These are phyloP conservation scores for Pardosa pseudoannulata DNA, from an alignment of 2,888 invertebrate genomes.

Conservation along the genomic window DNA sequence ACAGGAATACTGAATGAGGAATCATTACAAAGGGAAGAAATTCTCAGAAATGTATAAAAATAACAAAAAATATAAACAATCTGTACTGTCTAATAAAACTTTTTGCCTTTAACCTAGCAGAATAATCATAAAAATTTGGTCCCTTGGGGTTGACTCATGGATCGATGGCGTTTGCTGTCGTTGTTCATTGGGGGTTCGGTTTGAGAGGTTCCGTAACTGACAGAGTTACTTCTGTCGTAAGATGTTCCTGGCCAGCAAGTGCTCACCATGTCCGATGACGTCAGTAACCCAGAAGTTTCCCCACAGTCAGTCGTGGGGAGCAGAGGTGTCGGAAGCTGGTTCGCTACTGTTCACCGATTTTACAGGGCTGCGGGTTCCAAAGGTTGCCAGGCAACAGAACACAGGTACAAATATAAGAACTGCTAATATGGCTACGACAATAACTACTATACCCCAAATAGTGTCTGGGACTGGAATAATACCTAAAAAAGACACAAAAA, in stretches of 20 bases:
- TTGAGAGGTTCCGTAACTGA: constrained; percentile 35
- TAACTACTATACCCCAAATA: constrained; percentile 57
- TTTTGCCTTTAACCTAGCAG: too few species aligned
- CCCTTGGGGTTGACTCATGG: neutral
- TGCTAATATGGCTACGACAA: constrained; percentile 34
- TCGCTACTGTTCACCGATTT: constrained; percentile 37
- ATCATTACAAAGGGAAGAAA: too few species aligned
- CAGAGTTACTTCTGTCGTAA: constrained; percentile 41
- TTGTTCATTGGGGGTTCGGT: neutral
- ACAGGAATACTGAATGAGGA: too few species aligned
- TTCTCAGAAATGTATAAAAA: too few species aligned
- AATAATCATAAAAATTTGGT: neutral
- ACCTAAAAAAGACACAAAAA: constrained; percentile 46
- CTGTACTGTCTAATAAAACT: too few species aligned
- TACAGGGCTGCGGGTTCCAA: constrained; percentile 49
- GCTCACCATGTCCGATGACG: constrained; percentile 53
- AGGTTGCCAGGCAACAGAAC: constrained; percentile 42
- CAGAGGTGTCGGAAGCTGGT: constrained; percentile 41
- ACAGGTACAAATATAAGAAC: constrained; percentile 47
- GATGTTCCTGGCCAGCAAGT: constrained; percentile 56
- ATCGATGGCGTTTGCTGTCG: neutral
- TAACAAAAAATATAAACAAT: too few species aligned
- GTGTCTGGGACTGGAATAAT: constrained; percentile 43
- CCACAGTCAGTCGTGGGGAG: constrained; percentile 27
- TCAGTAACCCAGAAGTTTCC: constrained; percentile 48